Evolutionary conservation across 2,113 vertebrate species (phyloP).

Genomic region (Entomyzon cyanotis): DNA sequence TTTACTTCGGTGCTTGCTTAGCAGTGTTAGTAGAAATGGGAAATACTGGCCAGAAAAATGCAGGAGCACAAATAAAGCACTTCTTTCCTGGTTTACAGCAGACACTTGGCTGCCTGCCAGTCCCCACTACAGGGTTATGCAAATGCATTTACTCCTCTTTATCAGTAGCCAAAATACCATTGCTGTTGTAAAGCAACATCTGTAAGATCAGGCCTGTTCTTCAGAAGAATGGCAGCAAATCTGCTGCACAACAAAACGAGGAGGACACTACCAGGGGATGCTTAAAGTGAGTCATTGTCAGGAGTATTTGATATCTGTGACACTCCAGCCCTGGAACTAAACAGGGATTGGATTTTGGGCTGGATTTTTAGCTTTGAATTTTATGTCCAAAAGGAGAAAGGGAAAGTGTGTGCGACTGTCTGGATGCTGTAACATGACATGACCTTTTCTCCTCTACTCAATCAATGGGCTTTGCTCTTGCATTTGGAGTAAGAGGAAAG

Average conservation of each 20-base stretch:
- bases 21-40: background rate
- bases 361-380: background rate
- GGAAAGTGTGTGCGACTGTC: background rate
- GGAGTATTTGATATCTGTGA: background rate
- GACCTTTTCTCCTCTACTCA: background rate
- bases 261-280: background rate
- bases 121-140: background rate
- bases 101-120: conserved; percentile 22
- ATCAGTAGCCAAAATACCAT: conserved; percentile 25
- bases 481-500: background rate
- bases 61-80: background rate
- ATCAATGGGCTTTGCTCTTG: background rate
- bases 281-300: background rate
- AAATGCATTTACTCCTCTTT: conserved; percentile 29
- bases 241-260: background rate
- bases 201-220: background rate
- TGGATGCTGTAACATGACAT: background rate
- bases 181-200: background rate
- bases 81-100: background rate
- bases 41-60: background rate
- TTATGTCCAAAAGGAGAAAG: background rate
- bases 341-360: fast-evolving
- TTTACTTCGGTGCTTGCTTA: background rate
- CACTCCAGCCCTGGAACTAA: background rate
- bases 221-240: background rate